Evolutionary conservation across 2,113 vertebrate genomes (phyloP).

Genomic region (Sander lucioperca): DNA sequence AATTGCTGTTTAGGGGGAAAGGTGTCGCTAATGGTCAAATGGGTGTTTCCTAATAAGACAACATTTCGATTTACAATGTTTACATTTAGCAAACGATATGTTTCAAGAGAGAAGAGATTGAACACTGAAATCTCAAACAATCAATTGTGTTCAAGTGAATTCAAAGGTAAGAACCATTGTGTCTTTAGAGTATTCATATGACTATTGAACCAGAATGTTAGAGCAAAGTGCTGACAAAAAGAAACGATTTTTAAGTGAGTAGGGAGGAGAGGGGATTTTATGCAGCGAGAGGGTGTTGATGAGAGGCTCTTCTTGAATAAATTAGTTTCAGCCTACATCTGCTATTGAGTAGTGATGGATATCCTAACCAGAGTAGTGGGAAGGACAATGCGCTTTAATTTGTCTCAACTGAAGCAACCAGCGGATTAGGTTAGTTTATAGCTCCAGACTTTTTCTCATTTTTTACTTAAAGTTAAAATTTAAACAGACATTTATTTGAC

Average conservation of each 20-base stretch:
- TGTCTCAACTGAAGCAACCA: neutral
- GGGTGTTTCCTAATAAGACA: neutral
- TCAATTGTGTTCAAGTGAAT: neutral
- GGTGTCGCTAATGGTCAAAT: neutral
- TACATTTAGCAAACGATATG: neutral
- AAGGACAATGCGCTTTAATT: neutral
- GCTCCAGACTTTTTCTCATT: neutral
- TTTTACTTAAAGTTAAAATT: neutral
- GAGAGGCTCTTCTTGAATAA: constrained; percentile 10
- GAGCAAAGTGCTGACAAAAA: constrained; percentile 38
- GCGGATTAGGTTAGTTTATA: neutral
- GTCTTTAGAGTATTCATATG: neutral
- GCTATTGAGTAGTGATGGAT: constrained; percentile 6
- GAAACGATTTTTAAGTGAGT: neutral
- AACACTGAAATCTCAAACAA: neutral
- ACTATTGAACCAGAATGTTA: neutral
- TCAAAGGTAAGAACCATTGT: neutral
- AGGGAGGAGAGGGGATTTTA: neutral
- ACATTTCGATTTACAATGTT: neutral
- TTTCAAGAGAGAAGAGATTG: neutral
- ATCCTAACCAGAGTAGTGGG: neutral
- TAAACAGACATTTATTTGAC: neutral
- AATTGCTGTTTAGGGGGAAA: neutral
- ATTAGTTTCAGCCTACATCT: constrained; percentile 8
- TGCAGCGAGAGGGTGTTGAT: neutral